These are phyloP conservation scores for Centropyge bicolor DNA, from an alignment of 2,797 vertebrate species.

Conservation along the genomic window DNA sequence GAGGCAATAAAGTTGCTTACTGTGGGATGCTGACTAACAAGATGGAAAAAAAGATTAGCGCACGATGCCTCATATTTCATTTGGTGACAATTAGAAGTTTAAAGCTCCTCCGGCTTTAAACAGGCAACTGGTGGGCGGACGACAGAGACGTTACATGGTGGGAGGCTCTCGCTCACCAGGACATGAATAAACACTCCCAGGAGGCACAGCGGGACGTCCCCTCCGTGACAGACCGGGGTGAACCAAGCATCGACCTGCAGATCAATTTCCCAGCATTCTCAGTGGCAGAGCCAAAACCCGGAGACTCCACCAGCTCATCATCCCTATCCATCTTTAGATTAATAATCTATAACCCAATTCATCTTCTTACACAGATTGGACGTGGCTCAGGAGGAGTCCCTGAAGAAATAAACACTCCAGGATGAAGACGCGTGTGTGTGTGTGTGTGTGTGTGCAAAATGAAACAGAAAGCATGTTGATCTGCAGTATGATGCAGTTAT, in stretches of 20 bases:
- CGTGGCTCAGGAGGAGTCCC: conserved; percentile 34
- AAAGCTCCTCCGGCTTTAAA: neutral
- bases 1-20: conserved; percentile 66
- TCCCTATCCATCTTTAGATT: conserved; percentile 65
- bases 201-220: conserved; percentile 22
- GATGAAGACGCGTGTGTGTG: neutral
- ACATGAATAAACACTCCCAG: conserved; percentile 41
- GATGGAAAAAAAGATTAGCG: conserved; percentile 50
- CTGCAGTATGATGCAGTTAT: neutral
- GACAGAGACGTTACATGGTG: neutral
- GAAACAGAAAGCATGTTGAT: neutral
- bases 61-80: conserved; percentile 60
- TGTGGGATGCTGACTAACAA: conserved; percentile 64
- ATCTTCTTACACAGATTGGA: conserved; percentile 61
- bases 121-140: neutral
- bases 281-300: conserved; percentile 26
- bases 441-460: conserved; percentile 7
- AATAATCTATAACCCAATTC: conserved; percentile 73
- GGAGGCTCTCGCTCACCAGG: conserved; percentile 5
- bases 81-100: conserved; percentile 54
- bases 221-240: conserved; percentile 22
- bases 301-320: conserved; percentile 24
- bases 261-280: conserved; percentile 53
- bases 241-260: conserved; percentile 35
- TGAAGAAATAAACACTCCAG: conserved; percentile 35